phyloP scores from a whole-genome alignment of 2,888 invertebrate genomes.

The Sturmia bella region DNA sequence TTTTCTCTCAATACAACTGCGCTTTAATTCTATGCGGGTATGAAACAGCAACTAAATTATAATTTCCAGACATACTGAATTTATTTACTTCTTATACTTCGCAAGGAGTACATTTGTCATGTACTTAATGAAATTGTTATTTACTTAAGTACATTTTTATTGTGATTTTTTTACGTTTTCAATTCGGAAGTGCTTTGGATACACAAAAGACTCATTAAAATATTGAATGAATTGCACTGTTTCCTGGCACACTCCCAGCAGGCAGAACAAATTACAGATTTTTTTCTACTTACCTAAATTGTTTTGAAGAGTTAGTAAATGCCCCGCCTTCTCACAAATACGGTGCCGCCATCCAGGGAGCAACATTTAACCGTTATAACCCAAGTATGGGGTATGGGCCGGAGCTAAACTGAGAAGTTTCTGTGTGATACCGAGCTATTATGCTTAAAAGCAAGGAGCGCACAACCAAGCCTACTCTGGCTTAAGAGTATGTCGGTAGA shows the following conservation, averaged over 20 bases:
- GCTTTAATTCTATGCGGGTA: constrained; percentile 58
- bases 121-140: constrained; percentile 23
- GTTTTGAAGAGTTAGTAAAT: no score
- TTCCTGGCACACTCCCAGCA: constrained; percentile 6
- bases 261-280: no score
- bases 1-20: constrained; percentile 21
- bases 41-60: constrained; percentile 66
- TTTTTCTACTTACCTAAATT: no score
- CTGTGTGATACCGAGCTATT: no score
- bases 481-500: no score
- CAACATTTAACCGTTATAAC: no score
- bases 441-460: no score
- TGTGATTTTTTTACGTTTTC: constrained; percentile 28
- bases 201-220: constrained; percentile 58
- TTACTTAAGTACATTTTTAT: constrained; percentile 21
- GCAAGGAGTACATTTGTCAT: constrained; percentile 55
- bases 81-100: constrained; percentile 47
- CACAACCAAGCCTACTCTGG: no score
- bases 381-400: no score
- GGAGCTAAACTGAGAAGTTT: no score
- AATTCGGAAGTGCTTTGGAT: constrained; percentile 59
- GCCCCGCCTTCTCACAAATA: no score
- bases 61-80: constrained; percentile 53
- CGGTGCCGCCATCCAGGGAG: no score
- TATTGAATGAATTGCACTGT: constrained; percentile 42